Evolutionary conservation across 2,797 vertebrate genomes (phyloP).

Genomic region (Bovichtus diacanthus): DNA sequence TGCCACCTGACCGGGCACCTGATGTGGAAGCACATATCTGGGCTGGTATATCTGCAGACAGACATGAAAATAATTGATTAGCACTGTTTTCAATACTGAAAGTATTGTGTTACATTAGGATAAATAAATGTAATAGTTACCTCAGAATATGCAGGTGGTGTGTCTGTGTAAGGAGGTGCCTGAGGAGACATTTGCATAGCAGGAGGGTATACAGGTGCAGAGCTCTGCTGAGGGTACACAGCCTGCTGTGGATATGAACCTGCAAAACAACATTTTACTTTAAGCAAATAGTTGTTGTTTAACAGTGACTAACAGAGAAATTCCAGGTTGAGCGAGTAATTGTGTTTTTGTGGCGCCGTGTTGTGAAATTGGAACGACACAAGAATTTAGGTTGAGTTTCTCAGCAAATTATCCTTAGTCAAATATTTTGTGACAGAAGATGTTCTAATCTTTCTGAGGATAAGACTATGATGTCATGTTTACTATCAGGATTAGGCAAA

Average conservation of each 20-base stretch:
- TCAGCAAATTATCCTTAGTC: background rate
- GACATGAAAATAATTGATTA: background rate
- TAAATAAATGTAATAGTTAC: slow-evolving; percentile 73
- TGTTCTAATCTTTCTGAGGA: background rate
- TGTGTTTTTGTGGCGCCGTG: no score
- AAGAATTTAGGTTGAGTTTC: background rate
- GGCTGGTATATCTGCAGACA: slow-evolving; percentile 92
- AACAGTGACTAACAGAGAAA: background rate
- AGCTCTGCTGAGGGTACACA: slow-evolving; percentile 91
- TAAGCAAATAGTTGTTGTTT: background rate
- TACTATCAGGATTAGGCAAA: background rate
- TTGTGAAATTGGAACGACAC: background rate
- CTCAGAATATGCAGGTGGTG: slow-evolving; percentile 96
- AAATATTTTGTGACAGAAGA: background rate
- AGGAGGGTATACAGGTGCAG: slow-evolving; percentile 90
- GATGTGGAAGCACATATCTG: slow-evolving; percentile 92
- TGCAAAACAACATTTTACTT: slow-evolving; percentile 74
- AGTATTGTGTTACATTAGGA: background rate
- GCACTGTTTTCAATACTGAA: background rate
- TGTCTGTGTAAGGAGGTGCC: slow-evolving; percentile 94
- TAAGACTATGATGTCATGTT: background rate
- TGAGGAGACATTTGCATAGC: slow-evolving; percentile 92
- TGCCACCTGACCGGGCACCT: slow-evolving; percentile 89
- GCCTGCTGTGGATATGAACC: slow-evolving; percentile 92
- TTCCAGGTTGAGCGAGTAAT: background rate